Percentiles rank a stretch among this genome's conserved stretches.
Conservation (phyloP, 2,888 invertebrate genomes). For the Liodrosophila aerea region DNA sequence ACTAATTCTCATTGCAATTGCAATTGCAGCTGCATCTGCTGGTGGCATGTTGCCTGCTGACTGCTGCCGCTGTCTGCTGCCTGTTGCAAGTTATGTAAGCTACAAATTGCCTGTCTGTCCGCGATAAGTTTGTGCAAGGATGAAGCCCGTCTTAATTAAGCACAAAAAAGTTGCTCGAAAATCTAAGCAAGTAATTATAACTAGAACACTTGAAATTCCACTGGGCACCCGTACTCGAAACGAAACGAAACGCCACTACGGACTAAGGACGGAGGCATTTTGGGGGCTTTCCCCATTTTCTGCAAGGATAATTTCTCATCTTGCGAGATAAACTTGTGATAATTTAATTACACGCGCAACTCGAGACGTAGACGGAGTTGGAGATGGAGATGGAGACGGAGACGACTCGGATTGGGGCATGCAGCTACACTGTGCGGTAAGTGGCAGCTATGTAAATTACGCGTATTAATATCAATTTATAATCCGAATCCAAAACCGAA, state of each 20-base stretch:
- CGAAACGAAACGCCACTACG: neutral
- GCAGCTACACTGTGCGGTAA: too few species aligned
- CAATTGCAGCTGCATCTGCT: conserved; percentile 1
- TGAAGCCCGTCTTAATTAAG: conserved; percentile 45
- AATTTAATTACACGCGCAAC: conserved; percentile 64
- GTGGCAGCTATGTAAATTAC: conserved; percentile 64
- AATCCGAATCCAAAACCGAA: conserved; percentile 59
- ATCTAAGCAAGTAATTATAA: conserved; percentile 59
- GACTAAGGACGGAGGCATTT: neutral
- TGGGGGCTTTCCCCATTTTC: conserved; percentile 8
- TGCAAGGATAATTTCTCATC: conserved; percentile 32
- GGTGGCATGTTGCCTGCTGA: conserved; percentile 8
- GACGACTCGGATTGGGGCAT: conserved; percentile 13
- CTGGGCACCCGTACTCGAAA: conserved; percentile 1
- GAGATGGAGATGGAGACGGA: conserved; percentile 13
- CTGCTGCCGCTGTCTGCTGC: too few species aligned
- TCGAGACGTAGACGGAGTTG: conserved; percentile 27
- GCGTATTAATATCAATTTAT: conserved; percentile 71
- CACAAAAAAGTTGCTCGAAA: conserved; percentile 33
- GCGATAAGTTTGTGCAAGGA: conserved; percentile 12
- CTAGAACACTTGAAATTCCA: conserved; percentile 40
- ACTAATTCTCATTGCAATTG: conserved; percentile 2
- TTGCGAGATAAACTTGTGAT: conserved; percentile 58
- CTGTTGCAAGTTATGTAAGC: conserved; percentile 7
- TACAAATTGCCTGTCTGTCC: conserved; percentile 2